Percentiles rank a stretch among this genome's conserved stretches.
Conservation (phyloP, 2,113 vertebrate genomes). For the Coptodon rendalli region DNA sequence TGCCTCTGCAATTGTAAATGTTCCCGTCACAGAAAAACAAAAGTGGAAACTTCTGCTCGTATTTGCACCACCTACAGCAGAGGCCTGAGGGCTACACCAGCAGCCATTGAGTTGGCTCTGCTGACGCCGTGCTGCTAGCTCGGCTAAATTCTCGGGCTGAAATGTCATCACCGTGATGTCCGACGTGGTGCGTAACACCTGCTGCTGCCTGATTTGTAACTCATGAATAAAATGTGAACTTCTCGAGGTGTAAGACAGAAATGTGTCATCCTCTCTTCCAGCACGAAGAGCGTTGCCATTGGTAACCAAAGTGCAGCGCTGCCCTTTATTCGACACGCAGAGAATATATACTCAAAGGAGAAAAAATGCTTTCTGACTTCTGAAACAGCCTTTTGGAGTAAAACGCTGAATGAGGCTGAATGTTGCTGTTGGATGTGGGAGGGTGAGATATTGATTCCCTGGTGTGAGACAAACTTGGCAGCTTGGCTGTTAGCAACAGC, state of each 20-base stretch:
- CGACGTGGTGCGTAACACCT: neutral
- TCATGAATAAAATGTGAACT: neutral
- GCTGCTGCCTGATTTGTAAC: neutral
- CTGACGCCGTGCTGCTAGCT: neutral
- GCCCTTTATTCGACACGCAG: neutral
- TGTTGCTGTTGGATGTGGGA: conserved; percentile 16
- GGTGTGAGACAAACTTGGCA: conserved; percentile 22
- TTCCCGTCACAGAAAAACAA: neutral
- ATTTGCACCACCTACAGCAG: neutral
- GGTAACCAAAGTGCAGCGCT: neutral
- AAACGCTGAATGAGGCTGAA: conserved; percentile 2
- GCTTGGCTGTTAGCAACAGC: neutral
- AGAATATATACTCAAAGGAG: neutral
- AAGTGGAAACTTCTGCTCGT: neutral
- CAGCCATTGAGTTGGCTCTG: neutral
- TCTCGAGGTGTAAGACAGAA: neutral
- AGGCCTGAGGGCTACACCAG: neutral
- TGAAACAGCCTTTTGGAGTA: neutral
- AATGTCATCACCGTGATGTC: neutral
- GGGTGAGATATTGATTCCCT: conserved; percentile 20
- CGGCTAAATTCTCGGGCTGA: neutral
- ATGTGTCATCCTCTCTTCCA: neutral
- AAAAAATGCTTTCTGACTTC: neutral
- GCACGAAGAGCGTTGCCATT: neutral
- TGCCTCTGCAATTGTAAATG: fast-evolving